These are phyloP conservation scores for Cerceris ruficornis DNA, from an alignment of 2,888 invertebrate genomes.

Conservation along the genomic window DNA sequence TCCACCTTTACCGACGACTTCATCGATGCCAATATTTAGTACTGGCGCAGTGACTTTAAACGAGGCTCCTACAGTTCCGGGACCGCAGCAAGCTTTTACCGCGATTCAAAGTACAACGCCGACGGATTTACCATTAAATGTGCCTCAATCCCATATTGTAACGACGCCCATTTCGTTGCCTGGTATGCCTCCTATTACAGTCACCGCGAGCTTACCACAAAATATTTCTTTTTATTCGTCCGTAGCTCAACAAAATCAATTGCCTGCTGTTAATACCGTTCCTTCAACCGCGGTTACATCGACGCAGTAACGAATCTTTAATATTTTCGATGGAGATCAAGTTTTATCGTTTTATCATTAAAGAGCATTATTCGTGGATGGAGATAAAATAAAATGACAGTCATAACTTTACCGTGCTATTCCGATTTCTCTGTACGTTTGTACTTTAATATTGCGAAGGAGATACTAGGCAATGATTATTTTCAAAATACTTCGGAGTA, in stretches of 20 bases:
- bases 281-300: constrained; percentile 63
- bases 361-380: constrained; percentile 23
- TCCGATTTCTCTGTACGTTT: constrained; percentile 36
- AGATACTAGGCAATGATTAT: constrained; percentile 4
- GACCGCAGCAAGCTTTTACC: constrained; percentile 60
- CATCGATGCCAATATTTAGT: constrained; percentile 65
- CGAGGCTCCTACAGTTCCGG: constrained; percentile 20
- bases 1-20: constrained; percentile 71
- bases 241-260: constrained; percentile 68
- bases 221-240: constrained; percentile 73
- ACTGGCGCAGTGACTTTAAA: constrained; percentile 31
- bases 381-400: constrained; percentile 32
- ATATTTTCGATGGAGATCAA: constrained; percentile 5
- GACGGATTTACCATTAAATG: constrained; percentile 75
- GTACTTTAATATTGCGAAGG: constrained; percentile 33
- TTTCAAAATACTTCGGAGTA: constrained; percentile 24
- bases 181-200: constrained; percentile 91
- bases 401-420: constrained; percentile 22
- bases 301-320: constrained; percentile 66
- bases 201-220: constrained; percentile 87
- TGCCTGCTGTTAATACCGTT: constrained; percentile 57
- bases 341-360: too few species aligned
- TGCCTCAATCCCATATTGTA: constrained; percentile 79
- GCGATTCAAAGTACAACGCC: constrained; percentile 68
- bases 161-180: constrained; percentile 88